Base-by-base conservation (phyloP, 2,888 invertebrate genomes). In the Scrobipalpa costella region DNA sequence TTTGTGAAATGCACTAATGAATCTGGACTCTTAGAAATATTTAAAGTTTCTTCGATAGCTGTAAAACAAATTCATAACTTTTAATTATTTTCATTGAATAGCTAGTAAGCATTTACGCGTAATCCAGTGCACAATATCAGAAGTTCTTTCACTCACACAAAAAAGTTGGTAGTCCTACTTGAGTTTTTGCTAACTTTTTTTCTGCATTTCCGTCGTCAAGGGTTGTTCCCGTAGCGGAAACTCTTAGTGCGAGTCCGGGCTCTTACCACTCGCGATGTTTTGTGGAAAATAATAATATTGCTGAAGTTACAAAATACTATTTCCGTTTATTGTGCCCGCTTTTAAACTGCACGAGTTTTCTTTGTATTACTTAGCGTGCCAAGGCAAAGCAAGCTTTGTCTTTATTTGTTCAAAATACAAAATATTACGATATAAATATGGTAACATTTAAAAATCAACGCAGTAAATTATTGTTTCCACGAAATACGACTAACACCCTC, bases 201-300 rank as follows among this genome's bases (percentile, higher is more conserved):
- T 27, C 13, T 2, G 15, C 15, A 15, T 55, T 55, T 55, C 55
- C 34, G 34, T 13, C 13, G 15, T 55, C 8, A 34, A 55, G 55
- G 55, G 55, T 34, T 55, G 55, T 34, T 55, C 55, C 33, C 55
- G 13, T 33, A 1, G 50, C 50, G 33, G 55, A 34, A 55, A 33
- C 55, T 33, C 15, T 27, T 5, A 52, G 50, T 55, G 27, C 52
- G 13, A 52, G 52, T 11, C 19, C 33, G 55, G 55, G 34, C 55
- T 55, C 55, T 34, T 55, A 55, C 55, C 33, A 34, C 15, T 21
- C 15, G 55, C 55, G 17, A 55, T 27, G 55, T 55, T 34, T 50
- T 34, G 8, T 34, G 15, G 34, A 34, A 34, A 34, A 55, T 55
- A 55, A 55, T 55, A 27, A 55, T 34, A 55, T 34, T 55, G 34